phyloP scores from a whole-genome alignment of 2,113 vertebrate species.

The Pseudolaguvia tuberculata region DNA sequence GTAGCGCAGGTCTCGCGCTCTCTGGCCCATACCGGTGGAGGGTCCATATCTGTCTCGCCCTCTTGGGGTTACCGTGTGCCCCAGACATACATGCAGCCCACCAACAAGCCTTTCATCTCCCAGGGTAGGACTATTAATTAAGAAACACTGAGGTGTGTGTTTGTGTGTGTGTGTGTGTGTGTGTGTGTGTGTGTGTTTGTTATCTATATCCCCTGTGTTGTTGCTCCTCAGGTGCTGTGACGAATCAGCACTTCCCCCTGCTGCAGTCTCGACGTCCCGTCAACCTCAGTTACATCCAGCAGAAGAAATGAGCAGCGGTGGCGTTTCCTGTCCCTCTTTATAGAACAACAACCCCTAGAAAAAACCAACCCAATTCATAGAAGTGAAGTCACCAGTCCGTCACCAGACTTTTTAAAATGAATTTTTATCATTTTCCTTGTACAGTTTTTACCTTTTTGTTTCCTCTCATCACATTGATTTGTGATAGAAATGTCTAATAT shows the following conservation, averaged over 20 bases:
- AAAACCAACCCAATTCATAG: slow-evolving; percentile 13
- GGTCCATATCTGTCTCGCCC: slow-evolving; percentile 81
- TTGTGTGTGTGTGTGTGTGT: too few relatives aligned
- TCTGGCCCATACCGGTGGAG: slow-evolving; percentile 82
- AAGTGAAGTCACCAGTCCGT: slow-evolving; percentile 60
- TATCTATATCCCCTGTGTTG: background rate
- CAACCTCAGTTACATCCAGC: slow-evolving; percentile 90
- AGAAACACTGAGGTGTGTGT: too few relatives aligned
- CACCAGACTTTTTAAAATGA: slow-evolving; percentile 76
- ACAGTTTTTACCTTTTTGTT: slow-evolving; percentile 88
- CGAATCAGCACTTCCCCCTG: slow-evolving; percentile 82
- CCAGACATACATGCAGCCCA: slow-evolving; percentile 88
- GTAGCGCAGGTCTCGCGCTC: slow-evolving; percentile 77
- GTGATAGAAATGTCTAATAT: slow-evolving; percentile 99
- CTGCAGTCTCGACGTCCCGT: slow-evolving; percentile 85
- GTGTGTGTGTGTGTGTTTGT: too few relatives aligned
- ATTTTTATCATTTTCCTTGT: slow-evolving; percentile 98
- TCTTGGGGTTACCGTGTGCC: slow-evolving; percentile 91
- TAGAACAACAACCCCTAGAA: slow-evolving; percentile 29
- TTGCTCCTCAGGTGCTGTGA: slow-evolving; percentile 75
- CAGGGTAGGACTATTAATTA: slow-evolving; percentile 86
- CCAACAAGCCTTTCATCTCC: slow-evolving; percentile 83
- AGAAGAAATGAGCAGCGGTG: slow-evolving; percentile 85
- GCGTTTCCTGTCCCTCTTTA: slow-evolving; percentile 58
- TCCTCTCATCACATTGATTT: slow-evolving; percentile 84